Evolutionary conservation across 2,113 vertebrate species (phyloP).

Genomic region (Centrocercus urophasianus): DNA sequence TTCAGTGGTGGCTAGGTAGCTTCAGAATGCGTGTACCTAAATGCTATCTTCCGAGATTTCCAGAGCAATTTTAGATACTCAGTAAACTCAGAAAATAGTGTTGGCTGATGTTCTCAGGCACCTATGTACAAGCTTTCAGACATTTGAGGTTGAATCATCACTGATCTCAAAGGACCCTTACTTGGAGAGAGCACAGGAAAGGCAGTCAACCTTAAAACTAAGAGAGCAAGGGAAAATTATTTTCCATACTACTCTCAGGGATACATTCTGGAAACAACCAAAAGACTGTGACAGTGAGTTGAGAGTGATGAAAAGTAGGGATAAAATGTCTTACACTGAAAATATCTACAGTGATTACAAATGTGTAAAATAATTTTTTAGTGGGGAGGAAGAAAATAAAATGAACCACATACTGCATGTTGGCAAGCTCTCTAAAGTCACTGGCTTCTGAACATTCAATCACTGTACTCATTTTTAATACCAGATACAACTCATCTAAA

Average conservation of each 20-base stretch:
- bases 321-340: not conserved
- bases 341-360: not conserved
- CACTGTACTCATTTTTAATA: not conserved
- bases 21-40: not conserved
- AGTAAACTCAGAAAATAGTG: not conserved
- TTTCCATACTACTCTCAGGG: not conserved
- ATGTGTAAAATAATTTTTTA: not conserved
- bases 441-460: not conserved
- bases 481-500: not conserved
- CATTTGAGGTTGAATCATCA: not conserved
- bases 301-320: not conserved
- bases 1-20: not conserved
- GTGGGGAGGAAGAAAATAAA: not conserved
- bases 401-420: not conserved
- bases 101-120: not conserved
- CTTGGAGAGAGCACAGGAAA: not conserved
- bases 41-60: not conserved
- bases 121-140: not conserved
- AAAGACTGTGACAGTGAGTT: not conserved
- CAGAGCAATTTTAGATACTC: not conserved
- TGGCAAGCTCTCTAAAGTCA: conserved; percentile 3
- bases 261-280: not conserved
- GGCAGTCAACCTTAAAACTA: not conserved
- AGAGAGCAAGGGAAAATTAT: not conserved
- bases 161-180: not conserved